Conservation (phyloP, 2,797 vertebrate species). For the Gadopsis bispinosus region DNA sequence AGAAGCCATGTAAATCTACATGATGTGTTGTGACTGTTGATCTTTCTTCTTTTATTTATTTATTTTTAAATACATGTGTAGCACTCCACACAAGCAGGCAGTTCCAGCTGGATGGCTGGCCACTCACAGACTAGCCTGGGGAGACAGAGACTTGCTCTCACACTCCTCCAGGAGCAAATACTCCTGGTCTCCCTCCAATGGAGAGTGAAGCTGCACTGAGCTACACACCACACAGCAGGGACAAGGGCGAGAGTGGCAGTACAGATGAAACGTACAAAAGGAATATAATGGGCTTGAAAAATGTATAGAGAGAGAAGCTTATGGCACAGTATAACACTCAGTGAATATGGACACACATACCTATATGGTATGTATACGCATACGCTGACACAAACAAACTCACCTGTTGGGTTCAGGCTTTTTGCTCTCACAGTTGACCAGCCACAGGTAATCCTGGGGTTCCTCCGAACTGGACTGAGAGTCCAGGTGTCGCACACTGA, state of each 20-base stretch:
- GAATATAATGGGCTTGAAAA: slow-evolving; percentile 35
- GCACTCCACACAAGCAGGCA: slow-evolving; percentile 77
- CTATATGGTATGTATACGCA: background rate
- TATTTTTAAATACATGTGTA: slow-evolving; percentile 27
- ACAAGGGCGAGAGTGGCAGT: slow-evolving; percentile 58
- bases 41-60: background rate
- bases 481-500: slow-evolving; percentile 91
- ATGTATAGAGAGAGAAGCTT: slow-evolving; percentile 14
- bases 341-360: background rate
- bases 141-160: slow-evolving; percentile 94
- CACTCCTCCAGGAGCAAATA: slow-evolving; percentile 99
- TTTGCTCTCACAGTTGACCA: slow-evolving; percentile 99
- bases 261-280: slow-evolving; percentile 46
- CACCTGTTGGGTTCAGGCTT: slow-evolving; percentile 95
- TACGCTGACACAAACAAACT: slow-evolving; percentile 37
- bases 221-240: slow-evolving; percentile 73
- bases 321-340: background rate
- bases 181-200: slow-evolving; percentile 92
- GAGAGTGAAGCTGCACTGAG: slow-evolving; percentile 85
- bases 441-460: slow-evolving; percentile 97
- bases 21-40: slow-evolving; percentile 21
- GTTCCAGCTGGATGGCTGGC: slow-evolving; percentile 72
- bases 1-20: background rate
- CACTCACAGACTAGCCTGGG: slow-evolving; percentile 88
- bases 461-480: slow-evolving; percentile 93